These are phyloP conservation scores for Noturus placidus DNA, from an alignment of 2,113 vertebrate species.

Conservation along the genomic window DNA sequence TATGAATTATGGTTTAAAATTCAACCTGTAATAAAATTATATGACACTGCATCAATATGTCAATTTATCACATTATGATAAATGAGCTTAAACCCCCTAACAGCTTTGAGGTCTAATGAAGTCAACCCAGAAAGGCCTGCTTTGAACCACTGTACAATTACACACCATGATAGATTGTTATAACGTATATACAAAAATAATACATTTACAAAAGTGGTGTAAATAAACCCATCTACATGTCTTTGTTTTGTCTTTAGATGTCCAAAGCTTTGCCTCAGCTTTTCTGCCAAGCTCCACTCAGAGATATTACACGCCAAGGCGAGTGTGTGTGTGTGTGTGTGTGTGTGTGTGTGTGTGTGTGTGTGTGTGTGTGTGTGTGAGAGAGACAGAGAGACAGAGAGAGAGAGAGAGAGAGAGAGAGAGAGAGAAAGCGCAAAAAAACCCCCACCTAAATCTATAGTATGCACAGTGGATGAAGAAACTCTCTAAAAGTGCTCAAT, in stretches of 20 bases:
- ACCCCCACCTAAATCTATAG: too few relatives aligned
- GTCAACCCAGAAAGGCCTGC: not conserved
- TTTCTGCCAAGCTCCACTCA: conserved; percentile 59
- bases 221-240: not conserved
- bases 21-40: conserved; percentile 25
- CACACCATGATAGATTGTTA: not conserved
- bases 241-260: conserved; percentile 21
- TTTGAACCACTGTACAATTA: not conserved
- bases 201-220: too few relatives aligned
- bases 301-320: conserved; percentile 51
- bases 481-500: not conserved
- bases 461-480: not conserved
- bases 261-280: conserved; percentile 20
- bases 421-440: not conserved
- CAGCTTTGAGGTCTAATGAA: not conserved
- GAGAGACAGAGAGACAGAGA: too few relatives aligned
- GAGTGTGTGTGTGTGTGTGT: conserved; percentile 9
- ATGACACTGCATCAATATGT: conserved; percentile 26
- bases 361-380: conserved; percentile 35
- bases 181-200: not conserved
- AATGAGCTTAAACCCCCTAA: conserved; percentile 15
- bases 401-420: too few relatives aligned
- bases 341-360: not conserved
- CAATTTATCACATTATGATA: conserved; percentile 29
- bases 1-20: conserved; percentile 17